A percentile compares a stretch with the other conserved stretches of the same genome.
Conservation (phyloP, 2,888 invertebrate genomes). For the Phragmatobia fuliginosa region DNA sequence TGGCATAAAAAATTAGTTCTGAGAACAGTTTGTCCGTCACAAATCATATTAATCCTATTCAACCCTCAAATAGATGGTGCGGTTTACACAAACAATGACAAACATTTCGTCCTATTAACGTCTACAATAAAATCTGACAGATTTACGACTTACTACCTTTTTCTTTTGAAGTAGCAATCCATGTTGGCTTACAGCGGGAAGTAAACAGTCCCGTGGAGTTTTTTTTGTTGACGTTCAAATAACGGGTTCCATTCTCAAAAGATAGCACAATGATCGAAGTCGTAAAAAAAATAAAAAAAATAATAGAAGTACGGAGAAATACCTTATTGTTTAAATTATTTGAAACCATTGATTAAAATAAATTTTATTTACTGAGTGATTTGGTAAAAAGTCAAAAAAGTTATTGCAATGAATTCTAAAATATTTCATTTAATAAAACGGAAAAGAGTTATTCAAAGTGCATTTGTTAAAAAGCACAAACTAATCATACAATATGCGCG, state of each 20-base stretch:
- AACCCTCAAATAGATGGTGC: constrained; percentile 42
- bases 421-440: too few species aligned
- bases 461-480: constrained; percentile 18
- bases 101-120: constrained; percentile 38
- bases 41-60: constrained; percentile 40
- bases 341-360: background rate
- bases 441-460: background rate
- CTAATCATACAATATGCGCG: constrained; percentile 11
- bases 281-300: too few species aligned
- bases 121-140: constrained; percentile 34
- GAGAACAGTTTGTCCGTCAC: constrained; percentile 13
- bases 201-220: constrained; percentile 5
- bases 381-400: background rate
- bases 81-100: constrained; percentile 47
- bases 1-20: too few species aligned
- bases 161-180: constrained; percentile 58
- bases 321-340: background rate
- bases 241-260: constrained; percentile 22
- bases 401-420: background rate
- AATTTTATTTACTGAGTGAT: background rate
- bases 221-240: constrained; percentile 21
- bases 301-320: background rate
- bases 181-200: constrained; percentile 54
- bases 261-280: constrained; percentile 1
- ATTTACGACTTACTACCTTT: constrained; percentile 49